phyloP scores from a whole-genome alignment of 2,888 invertebrate genomes.

The Mythimna loreyi region DNA sequence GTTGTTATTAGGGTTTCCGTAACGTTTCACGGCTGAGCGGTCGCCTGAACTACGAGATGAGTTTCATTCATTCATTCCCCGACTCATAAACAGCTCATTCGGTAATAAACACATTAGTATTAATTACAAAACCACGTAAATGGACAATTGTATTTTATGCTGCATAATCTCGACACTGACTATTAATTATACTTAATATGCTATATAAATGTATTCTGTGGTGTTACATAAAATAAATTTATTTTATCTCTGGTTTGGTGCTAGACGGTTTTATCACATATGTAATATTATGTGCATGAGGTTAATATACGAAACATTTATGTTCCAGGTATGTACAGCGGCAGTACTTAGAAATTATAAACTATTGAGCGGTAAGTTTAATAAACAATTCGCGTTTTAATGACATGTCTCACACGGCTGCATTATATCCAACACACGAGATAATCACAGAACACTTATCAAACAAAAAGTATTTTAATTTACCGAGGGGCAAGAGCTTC shows the following conservation, averaged over 20 bases:
- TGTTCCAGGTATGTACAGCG: slow-evolving; percentile 63
- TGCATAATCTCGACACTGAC: slow-evolving; percentile 7
- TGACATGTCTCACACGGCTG: slow-evolving; percentile 69
- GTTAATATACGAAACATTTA: slow-evolving; percentile 40
- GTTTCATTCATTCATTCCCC: slow-evolving; percentile 43
- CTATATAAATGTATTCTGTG: slow-evolving; percentile 13
- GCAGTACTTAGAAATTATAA: slow-evolving; percentile 36
- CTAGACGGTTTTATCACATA: slow-evolving; percentile 8
- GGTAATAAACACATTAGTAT: slow-evolving; percentile 24
- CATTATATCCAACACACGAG: slow-evolving; percentile 75
- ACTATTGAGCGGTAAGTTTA: slow-evolving; percentile 69
- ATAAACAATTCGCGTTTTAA: slow-evolving; percentile 71
- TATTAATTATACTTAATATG: slow-evolving; percentile 23
- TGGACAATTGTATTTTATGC: slow-evolving; percentile 8
- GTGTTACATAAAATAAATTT: slow-evolving; percentile 21
- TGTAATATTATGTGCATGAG: slow-evolving; percentile 14
- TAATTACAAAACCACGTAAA: slow-evolving; percentile 7
- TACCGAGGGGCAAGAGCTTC: slow-evolving; percentile 79
- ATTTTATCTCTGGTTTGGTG: slow-evolving; percentile 8
- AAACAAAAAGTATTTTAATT: slow-evolving; percentile 88
- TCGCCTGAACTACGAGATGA: slow-evolving; percentile 34
- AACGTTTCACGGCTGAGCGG: slow-evolving; percentile 38
- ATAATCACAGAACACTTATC: slow-evolving; percentile 82
- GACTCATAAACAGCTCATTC: slow-evolving; percentile 21
- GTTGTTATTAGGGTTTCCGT: slow-evolving; percentile 79